These are phyloP conservation scores for Corydoras sp. DNA, from an alignment of 2,113 vertebrate species.

Conservation along the genomic window DNA sequence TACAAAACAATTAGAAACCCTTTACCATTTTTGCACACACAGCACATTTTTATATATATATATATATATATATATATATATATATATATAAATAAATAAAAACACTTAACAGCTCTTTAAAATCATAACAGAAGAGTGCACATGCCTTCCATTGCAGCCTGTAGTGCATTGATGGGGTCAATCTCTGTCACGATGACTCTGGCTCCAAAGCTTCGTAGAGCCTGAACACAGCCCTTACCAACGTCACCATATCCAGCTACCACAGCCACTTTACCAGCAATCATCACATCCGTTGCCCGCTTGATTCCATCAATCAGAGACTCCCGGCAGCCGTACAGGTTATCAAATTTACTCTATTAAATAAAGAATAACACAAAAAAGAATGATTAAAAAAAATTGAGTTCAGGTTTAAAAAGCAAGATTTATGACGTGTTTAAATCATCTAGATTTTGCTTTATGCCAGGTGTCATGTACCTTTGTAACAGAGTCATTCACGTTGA, in stretches of 20 bases:
- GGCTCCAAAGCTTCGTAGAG: constrained; percentile 84
- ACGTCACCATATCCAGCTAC: constrained; percentile 95
- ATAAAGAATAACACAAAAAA: neutral
- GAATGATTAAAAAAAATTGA: no score
- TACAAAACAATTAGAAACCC: constrained; percentile 42
- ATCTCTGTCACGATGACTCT: constrained; percentile 94
- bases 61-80: no score
- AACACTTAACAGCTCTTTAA: neutral
- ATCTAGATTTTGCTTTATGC: neutral
- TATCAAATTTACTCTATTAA: constrained; percentile 94
- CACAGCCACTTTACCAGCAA: constrained; percentile 92
- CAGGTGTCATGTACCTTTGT: constrained; percentile 77
- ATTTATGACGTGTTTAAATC: no score
- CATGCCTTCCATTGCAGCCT: constrained; percentile 94
- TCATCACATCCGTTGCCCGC: constrained; percentile 95
- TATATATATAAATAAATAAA: no score
- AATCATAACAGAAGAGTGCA: neutral
- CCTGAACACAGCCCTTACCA: constrained; percentile 94
- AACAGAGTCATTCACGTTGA: constrained; percentile 97
- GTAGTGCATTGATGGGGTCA: constrained; percentile 93
- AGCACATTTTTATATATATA: neutral
- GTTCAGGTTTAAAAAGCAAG: no score
- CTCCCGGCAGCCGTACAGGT: constrained; percentile 96
- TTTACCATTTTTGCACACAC: neutral
- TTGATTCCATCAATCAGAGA: constrained; percentile 97